These are phyloP conservation scores for Nyctereutes procyonoides DNA, from an alignment of 2,113 vertebrate species.

Conservation along the genomic window DNA sequence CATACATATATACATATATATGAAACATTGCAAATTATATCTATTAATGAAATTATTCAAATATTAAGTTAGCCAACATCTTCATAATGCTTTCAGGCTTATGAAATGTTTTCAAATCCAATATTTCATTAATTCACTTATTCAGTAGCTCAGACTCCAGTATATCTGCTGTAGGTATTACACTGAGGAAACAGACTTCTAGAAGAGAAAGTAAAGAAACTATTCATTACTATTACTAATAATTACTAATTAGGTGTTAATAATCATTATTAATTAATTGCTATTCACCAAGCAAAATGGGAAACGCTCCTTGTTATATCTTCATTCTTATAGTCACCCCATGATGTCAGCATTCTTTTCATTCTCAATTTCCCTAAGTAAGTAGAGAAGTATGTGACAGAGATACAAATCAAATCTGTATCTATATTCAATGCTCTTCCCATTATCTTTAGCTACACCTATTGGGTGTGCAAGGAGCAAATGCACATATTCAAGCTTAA, in stretches of 20 bases:
- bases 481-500: not conserved
- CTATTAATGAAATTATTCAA: constrained; percentile 42
- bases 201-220: constrained; percentile 28
- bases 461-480: not conserved
- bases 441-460: not conserved
- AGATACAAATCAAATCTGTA: constrained; percentile 23
- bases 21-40: not conserved
- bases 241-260: not conserved
- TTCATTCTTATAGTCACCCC: not conserved
- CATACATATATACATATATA: not conserved
- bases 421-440: not conserved
- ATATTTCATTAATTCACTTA: constrained; percentile 11
- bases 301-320: constrained; percentile 21
- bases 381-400: constrained; percentile 8
- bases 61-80: constrained; percentile 50
- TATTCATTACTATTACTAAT: not conserved
- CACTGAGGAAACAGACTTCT: constrained; percentile 36
- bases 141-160: constrained; percentile 34
- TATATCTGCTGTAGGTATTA: constrained; percentile 12
- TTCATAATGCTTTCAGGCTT: constrained; percentile 57
- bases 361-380: constrained; percentile 35
- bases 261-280: not conserved
- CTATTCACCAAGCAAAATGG: not conserved
- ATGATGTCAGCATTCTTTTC: constrained; percentile 17
- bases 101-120: constrained; percentile 47